Percentiles rank a stretch among this genome's conserved stretches.
phyloP scores from a whole-genome alignment of 2,888 invertebrate species.

The Oxytorus armatus region DNA sequence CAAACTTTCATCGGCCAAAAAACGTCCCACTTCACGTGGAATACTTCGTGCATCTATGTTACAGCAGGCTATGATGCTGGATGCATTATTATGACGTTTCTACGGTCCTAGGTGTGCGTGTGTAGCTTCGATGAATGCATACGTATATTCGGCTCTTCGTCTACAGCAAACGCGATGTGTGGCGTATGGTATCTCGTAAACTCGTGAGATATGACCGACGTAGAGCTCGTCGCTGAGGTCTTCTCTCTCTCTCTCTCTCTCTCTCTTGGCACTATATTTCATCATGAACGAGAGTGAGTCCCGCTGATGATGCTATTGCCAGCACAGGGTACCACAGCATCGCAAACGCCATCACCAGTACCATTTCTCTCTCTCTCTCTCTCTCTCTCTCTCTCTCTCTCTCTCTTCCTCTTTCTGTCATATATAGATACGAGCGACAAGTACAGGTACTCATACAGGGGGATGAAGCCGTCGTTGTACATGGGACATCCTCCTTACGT shows the following conservation, averaged over 20 bases:
- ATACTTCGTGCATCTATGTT: neutral
- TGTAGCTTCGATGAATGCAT: conserved; percentile 39
- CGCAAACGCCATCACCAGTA: conserved; percentile 35
- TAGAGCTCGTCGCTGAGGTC: conserved; percentile 57
- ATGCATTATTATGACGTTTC: conserved; percentile 54
- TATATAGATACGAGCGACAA: neutral
- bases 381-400: neutral
- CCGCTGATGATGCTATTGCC: conserved; percentile 61
- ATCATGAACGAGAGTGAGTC: conserved; percentile 60
- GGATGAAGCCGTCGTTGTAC: neutral
- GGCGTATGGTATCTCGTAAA: conserved; percentile 70
- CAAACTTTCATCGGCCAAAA: too few species aligned
- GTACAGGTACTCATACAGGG: neutral
- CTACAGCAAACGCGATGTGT: conserved; percentile 46
- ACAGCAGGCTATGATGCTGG: neutral
- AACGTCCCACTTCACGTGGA: neutral
- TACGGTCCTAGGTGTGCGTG: conserved; percentile 18
- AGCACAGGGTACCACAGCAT: conserved; percentile 30
- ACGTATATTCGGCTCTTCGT: conserved; percentile 55
- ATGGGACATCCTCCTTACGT: conserved; percentile 31
- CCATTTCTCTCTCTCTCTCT: conserved; percentile 43
- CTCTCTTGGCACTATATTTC: conserved; percentile 41
- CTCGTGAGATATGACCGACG: conserved; percentile 69
- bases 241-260: conserved; percentile 19
- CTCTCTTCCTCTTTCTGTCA: neutral